phyloP scores from a whole-genome alignment of 2,113 vertebrate species.

The Pimephales promelas region DNA sequence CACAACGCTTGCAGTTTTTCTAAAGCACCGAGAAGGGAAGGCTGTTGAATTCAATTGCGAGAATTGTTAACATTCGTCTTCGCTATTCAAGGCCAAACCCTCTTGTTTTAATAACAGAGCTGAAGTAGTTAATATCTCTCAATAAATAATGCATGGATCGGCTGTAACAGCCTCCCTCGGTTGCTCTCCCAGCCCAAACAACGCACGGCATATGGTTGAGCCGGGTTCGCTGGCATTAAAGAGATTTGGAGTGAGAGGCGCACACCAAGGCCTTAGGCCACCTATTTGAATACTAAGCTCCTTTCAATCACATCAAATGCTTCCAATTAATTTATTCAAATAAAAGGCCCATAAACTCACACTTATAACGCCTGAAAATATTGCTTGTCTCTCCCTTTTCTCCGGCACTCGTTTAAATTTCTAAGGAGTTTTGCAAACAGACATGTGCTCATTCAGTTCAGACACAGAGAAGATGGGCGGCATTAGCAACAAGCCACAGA shows the following conservation, averaged over 20 bases:
- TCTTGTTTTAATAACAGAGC: conserved; percentile 64
- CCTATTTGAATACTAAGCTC: conserved; percentile 67
- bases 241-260: conserved; percentile 62
- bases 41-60: conserved; percentile 59
- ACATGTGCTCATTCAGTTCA: conserved; percentile 8
- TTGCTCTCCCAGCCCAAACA: conserved; percentile 51
- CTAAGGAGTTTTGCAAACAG: not conserved
- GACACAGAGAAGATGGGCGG: conserved; percentile 30
- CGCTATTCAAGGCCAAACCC: conserved; percentile 57
- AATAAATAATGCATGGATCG: conserved; percentile 63
- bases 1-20: conserved; percentile 31
- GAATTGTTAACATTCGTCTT: conserved; percentile 63
- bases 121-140: conserved; percentile 65
- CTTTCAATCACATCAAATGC: conserved; percentile 66
- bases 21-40: conserved; percentile 24
- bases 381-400: conserved; percentile 51
- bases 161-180: conserved; percentile 52
- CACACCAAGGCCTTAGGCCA: conserved; percentile 60
- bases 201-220: conserved; percentile 45
- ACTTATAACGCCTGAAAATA: conserved; percentile 59
- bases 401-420: conserved; percentile 43
- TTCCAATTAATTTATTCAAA: conserved; percentile 67
- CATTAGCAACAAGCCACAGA: conserved; percentile 29
- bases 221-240: conserved; percentile 54
- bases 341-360: conserved; percentile 61